Base-by-base conservation (phyloP, 2,888 invertebrate species). In the Lasioglossum lativentre region DNA sequence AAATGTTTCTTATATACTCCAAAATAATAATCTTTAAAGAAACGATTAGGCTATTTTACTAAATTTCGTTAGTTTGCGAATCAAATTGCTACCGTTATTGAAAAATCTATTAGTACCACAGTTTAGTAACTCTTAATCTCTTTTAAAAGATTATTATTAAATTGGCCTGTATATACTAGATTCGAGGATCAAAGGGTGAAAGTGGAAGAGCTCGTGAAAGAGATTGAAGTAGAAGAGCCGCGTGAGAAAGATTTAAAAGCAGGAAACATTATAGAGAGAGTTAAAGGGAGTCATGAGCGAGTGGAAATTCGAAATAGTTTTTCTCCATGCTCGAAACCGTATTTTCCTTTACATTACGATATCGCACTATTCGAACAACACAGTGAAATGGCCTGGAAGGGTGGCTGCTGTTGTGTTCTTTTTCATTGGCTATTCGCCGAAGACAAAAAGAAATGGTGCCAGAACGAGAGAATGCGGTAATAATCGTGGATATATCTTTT, bases 321-420 rank as follows among this genome's bases (percentile, higher is more conserved):
- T 34, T 63, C 19, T 30, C 30, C 19, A 30, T 8, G 30, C 16
- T 19, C 30, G 63, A 63, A 63, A 34, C 8, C 30, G 30, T 63
- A 63, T 30, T 30, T 63, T 63, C 63, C 30, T 63, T 63, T 63
- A 63, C 30, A 30, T 63, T 63, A 63, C 63, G 27, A 30, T 63
- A 56, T 56, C 56, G 56, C 56, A 12, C 56, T 56, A 30, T 30
- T 30, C 63, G 63, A 30, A 16, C 2, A 63, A 63, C 63, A 30
- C 30, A 63, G 30, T 30, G 63, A 63, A 63, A 63, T 63, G 63
- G 63, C 16, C 63, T 16, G 63, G 14, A 30, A 63, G 16, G 16
- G 30, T 30, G 6, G 30, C 6, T 30, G 30, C 16, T 63, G 27
- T 30, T 30, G 30, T 30, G 16, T 63, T 30, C 63, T 63, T 30